Conservation (phyloP, 2,113 vertebrate genomes). For the Rhinolophus ferrumequinum region DNA sequence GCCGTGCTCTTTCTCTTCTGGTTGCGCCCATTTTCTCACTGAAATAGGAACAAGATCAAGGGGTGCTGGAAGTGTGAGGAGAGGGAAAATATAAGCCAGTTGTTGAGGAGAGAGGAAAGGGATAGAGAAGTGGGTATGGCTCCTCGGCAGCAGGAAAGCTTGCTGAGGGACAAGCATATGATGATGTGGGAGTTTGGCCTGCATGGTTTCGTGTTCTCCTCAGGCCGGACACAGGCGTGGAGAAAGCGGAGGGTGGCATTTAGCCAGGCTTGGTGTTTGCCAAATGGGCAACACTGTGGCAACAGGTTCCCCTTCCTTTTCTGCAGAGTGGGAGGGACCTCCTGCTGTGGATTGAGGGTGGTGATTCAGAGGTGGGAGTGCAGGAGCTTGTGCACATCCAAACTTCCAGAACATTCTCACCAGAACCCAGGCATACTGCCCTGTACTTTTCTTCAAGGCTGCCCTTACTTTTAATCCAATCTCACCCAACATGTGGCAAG, state of each 20-base stretch:
- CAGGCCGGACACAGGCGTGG: rapidly evolving
- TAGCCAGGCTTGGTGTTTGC: neutral
- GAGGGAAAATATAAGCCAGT: rapidly evolving
- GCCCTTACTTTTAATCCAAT: neutral
- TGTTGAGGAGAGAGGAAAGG: neutral
- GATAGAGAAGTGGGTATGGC: neutral
- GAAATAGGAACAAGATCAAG: neutral
- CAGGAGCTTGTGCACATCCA: neutral
- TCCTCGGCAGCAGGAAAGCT: neutral
- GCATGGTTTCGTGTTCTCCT: rapidly evolving
- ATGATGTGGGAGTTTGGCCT: neutral
- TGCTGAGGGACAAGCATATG: rapidly evolving
- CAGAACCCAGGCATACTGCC: neutral
- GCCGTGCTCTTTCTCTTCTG: neutral
- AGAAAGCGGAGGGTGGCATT: rapidly evolving
- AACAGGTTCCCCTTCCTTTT: neutral
- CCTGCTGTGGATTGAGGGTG: rapidly evolving
- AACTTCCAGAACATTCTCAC: neutral
- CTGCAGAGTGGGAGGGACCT: neutral
- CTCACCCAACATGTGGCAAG: neutral
- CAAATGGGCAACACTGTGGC: neutral
- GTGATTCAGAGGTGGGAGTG: neutral
- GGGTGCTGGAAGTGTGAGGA: neutral
- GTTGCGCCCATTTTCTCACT: neutral
- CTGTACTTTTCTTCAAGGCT: neutral